These are phyloP conservation scores for Mormyrops attenuatus DNA, from an alignment of 2,797 vertebrate genomes.

Conservation along the genomic window DNA sequence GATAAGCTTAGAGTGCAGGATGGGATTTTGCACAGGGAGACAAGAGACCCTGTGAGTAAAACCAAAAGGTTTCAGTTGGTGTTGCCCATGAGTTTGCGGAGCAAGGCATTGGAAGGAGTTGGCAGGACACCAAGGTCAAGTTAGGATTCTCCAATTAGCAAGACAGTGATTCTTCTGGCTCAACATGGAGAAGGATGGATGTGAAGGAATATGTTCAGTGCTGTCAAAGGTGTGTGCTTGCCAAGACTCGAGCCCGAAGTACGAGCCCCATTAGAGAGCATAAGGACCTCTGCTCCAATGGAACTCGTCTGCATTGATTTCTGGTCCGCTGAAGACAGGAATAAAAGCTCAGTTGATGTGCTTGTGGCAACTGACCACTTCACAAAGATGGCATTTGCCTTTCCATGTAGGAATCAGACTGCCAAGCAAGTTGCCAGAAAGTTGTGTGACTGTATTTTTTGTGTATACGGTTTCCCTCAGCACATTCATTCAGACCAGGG, in stretches of 20 bases:
- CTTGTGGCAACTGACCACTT: conserved; percentile 33
- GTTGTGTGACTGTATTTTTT: conserved; percentile 10
- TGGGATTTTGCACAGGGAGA: neutral
- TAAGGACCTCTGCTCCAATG: conserved; percentile 30
- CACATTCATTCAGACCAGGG: conserved; percentile 29
- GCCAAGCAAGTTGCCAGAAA: conserved; percentile 26
- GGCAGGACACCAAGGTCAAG: conserved; percentile 22
- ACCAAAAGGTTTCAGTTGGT: neutral
- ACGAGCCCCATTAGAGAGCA: conserved; percentile 28
- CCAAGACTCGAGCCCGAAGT: conserved; percentile 34
- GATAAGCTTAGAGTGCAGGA: neutral
- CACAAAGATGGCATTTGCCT: conserved; percentile 7
- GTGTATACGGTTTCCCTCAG: conserved; percentile 14
- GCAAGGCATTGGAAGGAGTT: conserved; percentile 18
- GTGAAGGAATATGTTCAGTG: conserved; percentile 18
- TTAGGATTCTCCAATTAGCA: neutral
- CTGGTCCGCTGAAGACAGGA: conserved; percentile 33
- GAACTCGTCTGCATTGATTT: conserved; percentile 38
- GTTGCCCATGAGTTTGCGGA: neutral
- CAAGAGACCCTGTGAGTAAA: neutral
- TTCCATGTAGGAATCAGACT: conserved; percentile 26
- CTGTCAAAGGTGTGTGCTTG: conserved; percentile 26
- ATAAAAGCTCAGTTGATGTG: conserved; percentile 25
- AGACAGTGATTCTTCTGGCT: conserved; percentile 32
- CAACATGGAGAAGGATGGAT: conserved; percentile 28